A percentile compares a stretch with the other conserved stretches of the same genome.
Evolutionary conservation across 2,113 vertebrate genomes (phyloP).

Genomic region (Ptyas mucosa): DNA sequence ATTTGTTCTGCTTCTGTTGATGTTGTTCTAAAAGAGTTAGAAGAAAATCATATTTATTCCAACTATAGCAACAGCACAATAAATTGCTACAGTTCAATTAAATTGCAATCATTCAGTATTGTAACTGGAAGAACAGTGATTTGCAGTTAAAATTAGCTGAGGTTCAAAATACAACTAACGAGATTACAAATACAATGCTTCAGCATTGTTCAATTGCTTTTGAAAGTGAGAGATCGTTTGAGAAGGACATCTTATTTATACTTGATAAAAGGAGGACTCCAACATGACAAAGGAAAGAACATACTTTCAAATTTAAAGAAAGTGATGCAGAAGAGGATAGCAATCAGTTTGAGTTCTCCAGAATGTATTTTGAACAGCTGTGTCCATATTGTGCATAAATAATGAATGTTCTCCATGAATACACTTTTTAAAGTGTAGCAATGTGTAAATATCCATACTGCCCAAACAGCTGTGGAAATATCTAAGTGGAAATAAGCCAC

Average conservation of each 20-base stretch:
- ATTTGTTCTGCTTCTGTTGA: not conserved
- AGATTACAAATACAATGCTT: not conserved
- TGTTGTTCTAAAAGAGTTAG: not conserved
- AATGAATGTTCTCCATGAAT: not conserved
- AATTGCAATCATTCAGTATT: not conserved
- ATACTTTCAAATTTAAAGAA: not conserved
- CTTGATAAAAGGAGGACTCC: not conserved
- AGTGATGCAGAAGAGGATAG: not conserved
- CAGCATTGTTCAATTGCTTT: not conserved
- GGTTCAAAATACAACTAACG: not conserved
- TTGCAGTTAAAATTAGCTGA: not conserved
- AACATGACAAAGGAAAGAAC: not conserved
- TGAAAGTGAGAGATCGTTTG: not conserved
- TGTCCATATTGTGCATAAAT: not conserved
- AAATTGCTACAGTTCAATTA: not conserved
- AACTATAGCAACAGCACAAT: not conserved
- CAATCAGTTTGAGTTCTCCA: not conserved
- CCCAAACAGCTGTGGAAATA: not conserved
- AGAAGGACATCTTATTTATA: not conserved
- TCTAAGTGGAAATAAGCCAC: not conserved
- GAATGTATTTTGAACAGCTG: not conserved
- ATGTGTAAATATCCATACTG: not conserved
- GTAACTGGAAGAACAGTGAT: not conserved
- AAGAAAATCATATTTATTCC: not conserved
- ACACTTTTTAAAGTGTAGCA: not conserved